A percentile compares a stretch with the other conserved stretches of the same genome.
Evolutionary conservation across 1,140 invertebrate species (phyloP).

Genomic region (Agrilus planipennis): DNA sequence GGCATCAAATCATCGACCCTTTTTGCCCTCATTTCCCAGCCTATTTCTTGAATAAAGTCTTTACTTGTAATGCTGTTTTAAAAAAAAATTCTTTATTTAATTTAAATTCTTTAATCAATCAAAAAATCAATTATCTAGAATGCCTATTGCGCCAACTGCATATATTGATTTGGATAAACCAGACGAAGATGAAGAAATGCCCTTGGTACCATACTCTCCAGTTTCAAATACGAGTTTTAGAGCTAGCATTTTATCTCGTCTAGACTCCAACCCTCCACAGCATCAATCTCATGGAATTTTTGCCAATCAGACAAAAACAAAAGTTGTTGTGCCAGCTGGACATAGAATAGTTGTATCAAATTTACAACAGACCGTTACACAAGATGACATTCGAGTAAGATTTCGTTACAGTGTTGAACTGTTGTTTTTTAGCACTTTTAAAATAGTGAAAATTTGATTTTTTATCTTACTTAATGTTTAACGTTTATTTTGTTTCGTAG

Average conservation of each 20-base stretch:
- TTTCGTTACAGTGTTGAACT: too few relatives aligned
- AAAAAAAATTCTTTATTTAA: too few relatives aligned
- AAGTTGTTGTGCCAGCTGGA: constrained; percentile 40
- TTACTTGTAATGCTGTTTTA: too few relatives aligned
- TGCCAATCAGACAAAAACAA: constrained; percentile 39
- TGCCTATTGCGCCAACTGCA: constrained; percentile 5
- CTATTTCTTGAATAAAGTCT: too few relatives aligned
- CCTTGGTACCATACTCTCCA: constrained; percentile 11
- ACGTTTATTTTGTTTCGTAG: too few relatives aligned
- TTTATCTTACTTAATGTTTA: too few relatives aligned
- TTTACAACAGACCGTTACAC: constrained; percentile 70
- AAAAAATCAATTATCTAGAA: too few relatives aligned
- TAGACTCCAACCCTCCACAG: constrained; percentile 36
- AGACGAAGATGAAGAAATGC: constrained; percentile 36
- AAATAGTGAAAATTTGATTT: too few relatives aligned
- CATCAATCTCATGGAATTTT: constrained; percentile 39
- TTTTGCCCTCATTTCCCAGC: too few relatives aligned
- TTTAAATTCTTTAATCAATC: too few relatives aligned
- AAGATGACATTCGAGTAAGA: constrained; percentile 79
- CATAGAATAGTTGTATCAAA: constrained; percentile 79
- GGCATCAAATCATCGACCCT: too few relatives aligned
- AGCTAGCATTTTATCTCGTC: constrained; percentile 35
- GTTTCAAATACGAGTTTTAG: constrained; percentile 14
- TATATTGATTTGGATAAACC: constrained; percentile 29
- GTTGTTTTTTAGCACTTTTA: too few relatives aligned